Conservation (phyloP, 2,888 invertebrate species). For the Macrophya alboannulata region DNA sequence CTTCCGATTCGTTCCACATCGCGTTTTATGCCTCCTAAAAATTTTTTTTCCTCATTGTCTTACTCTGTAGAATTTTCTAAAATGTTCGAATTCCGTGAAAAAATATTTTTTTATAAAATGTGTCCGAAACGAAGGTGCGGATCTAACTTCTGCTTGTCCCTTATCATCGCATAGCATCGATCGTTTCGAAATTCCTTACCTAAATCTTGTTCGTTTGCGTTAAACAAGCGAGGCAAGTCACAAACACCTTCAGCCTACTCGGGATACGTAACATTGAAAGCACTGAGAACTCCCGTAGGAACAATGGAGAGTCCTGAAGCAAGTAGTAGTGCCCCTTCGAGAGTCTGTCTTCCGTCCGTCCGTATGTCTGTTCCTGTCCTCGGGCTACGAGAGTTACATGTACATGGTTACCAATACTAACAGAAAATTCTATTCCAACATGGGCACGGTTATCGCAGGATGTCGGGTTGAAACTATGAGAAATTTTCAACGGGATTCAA, state of each 20-base stretch:
- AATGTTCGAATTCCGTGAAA: too few relatives aligned
- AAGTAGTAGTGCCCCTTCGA: slow-evolving; percentile 26
- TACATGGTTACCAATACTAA: slow-evolving; percentile 19
- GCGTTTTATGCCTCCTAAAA: not conserved
- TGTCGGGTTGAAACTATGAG: slow-evolving; percentile 21
- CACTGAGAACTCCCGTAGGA: slow-evolving; percentile 39
- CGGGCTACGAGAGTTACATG: slow-evolving; percentile 38
- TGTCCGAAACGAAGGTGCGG: too few relatives aligned
- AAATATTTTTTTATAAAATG: too few relatives aligned
- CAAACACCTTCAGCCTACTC: not conserved
- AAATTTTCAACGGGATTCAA: not conserved
- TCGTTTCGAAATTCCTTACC: not conserved
- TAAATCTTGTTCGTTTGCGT: not conserved
- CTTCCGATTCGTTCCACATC: not conserved
- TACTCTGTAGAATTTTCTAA: too few relatives aligned
- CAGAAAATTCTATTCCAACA: slow-evolving; percentile 23
- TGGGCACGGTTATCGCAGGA: slow-evolving; percentile 23
- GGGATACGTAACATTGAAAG: slow-evolving; percentile 26
- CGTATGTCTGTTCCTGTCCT: slow-evolving; percentile 27
- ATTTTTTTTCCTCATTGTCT: not conserved
- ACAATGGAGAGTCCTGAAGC: slow-evolving; percentile 53
- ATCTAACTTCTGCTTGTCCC: not conserved
- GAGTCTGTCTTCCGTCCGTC: slow-evolving; percentile 29
- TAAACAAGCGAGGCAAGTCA: slow-evolving; percentile 15
- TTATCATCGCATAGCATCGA: not conserved